Base-by-base conservation (phyloP, 2,888 invertebrate species). In the Antheraea assamensis region DNA sequence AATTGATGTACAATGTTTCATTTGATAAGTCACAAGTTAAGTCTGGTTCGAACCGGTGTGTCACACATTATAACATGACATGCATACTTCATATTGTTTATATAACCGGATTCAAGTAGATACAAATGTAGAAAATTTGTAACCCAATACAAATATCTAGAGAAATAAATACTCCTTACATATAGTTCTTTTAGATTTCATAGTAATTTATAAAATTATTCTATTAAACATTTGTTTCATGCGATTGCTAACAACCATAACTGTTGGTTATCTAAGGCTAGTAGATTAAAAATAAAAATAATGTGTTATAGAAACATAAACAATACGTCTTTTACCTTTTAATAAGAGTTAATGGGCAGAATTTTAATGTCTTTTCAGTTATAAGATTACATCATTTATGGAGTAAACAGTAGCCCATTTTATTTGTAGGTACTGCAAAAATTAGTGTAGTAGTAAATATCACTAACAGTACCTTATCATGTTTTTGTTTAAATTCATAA, bases 1-100 rank as follows among this genome's bases (percentile, higher is more conserved):
- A 30, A 15, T 30, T 30, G 15, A 64, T 64, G 61, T 64, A 64
- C 70, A 74, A 71, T 47, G 27, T 66, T 68, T 68, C 68, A n/a
- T 27, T n/a, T n/a, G 68, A 68, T 70, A 64, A 70, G 24, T 58
- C 27, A 42, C 31, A 19, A 30, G 73, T 64, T 49, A 27, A 30
- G 58, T 71, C 73, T 42, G 70, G 73, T 42, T 30, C 15, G 15
- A 71, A 49, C 71, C 15, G 19, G 30, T 70, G 64, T 71, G 27
- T 30, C 61, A 64, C 30, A 68, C 27, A 24, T 35, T 27, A 42
- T 52, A 55, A 73, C n/a, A 21, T 58, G 61, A 52, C n/a, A 71
- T 71, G 49, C 55, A 61, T n/a, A 35, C 52, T 31, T 19, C 31
- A 42, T 61, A 35, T 10, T n/a, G 61, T 42, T 35, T 31, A 72